Percentiles rank a stretch among this genome's conserved stretches.
These are phyloP conservation scores for Amiota mariae DNA, from an alignment of 2,888 invertebrate genomes.

Conservation along the genomic window DNA sequence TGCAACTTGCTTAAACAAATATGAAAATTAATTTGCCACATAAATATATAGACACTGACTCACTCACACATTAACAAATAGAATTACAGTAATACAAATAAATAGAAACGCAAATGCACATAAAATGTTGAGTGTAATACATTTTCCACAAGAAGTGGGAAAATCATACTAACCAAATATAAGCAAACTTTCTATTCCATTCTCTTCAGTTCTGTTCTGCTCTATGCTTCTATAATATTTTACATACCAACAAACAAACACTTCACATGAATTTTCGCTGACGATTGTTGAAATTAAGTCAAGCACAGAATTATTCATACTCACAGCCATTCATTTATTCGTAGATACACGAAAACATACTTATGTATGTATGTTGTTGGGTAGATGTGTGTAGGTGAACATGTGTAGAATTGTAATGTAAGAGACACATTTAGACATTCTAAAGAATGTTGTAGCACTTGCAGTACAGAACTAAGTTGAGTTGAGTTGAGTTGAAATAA, in stretches of 20 bases:
- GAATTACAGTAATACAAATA: slow-evolving; percentile 2
- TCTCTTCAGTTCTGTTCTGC: no score
- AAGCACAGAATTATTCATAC: slow-evolving; percentile 38
- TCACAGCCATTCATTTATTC: slow-evolving; percentile 37
- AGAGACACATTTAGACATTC: no score
- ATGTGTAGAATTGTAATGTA: no score
- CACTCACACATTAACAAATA: neutral
- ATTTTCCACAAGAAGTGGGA: slow-evolving; percentile 27
- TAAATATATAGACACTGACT: neutral
- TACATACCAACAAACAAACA: slow-evolving; percentile 31
- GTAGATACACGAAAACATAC: slow-evolving; percentile 21
- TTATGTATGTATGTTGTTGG: neutral
- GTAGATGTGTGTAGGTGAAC: no score
- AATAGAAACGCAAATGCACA: slow-evolving; percentile 7
- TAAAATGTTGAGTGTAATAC: slow-evolving; percentile 19
- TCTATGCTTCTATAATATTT: no score
- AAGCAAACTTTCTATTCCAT: neutral
- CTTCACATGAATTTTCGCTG: slow-evolving; percentile 52
- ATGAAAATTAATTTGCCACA: slow-evolving; percentile 25
- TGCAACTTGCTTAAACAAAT: slow-evolving; percentile 7
- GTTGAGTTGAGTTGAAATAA: slow-evolving; percentile 24
- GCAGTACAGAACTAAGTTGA: no score
- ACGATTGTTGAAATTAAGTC: slow-evolving; percentile 52
- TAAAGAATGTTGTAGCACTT: neutral
- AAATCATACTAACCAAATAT: slow-evolving; percentile 53